Conservation (phyloP, 2,797 vertebrate species). For the Acridotheres tristis region DNA sequence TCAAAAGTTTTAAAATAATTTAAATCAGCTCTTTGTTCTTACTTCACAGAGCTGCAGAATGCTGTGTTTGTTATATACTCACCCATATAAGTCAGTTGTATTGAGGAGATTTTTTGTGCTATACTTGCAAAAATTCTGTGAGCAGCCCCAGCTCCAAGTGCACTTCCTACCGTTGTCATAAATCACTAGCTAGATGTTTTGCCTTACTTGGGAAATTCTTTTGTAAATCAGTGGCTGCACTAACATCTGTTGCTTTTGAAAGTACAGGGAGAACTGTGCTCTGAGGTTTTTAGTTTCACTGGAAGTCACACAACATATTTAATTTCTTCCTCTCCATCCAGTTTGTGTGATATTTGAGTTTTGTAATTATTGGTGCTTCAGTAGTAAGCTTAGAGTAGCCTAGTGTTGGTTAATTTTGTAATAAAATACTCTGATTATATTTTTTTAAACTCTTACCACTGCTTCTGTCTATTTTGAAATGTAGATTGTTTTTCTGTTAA, state of each 20-base stretch:
- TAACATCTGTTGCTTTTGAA: background rate
- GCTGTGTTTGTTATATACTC: background rate
- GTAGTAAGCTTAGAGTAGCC: background rate
- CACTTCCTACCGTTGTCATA: constrained; percentile 80
- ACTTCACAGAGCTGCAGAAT: background rate
- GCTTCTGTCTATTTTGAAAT: background rate
- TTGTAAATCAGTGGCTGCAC: background rate
- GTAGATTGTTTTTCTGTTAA: background rate
- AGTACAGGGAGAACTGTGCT: background rate
- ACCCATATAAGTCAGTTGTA: background rate
- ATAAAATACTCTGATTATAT: background rate
- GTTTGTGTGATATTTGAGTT: background rate
- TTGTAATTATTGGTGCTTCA: background rate
- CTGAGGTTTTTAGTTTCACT: background rate
- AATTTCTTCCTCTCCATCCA: background rate
- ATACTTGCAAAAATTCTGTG: constrained; percentile 38
- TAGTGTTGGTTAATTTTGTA: background rate
- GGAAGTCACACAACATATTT: background rate
- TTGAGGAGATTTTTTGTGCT: constrained; percentile 61
- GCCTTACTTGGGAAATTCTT: constrained; percentile 19
- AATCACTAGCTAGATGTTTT: constrained; percentile 46
- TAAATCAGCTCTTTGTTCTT: background rate
- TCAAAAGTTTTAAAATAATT: background rate
- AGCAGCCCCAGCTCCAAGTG: constrained; percentile 23
- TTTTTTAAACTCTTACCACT: background rate